Conservation (phyloP, 2,797 vertebrate genomes). For the Xerus rutilus region DNA sequence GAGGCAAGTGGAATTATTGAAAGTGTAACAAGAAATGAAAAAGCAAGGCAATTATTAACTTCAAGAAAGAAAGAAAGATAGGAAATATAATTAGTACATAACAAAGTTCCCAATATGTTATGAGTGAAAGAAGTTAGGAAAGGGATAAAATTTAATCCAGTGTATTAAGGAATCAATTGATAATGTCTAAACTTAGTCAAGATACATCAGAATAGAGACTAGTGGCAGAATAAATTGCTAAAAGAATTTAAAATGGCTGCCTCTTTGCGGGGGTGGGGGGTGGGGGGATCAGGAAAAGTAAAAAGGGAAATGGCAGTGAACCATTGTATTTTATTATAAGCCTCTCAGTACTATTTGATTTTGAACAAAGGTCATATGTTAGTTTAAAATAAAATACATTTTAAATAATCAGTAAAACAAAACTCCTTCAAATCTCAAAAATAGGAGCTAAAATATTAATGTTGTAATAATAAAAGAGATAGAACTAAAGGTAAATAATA, state of each 20-base stretch:
- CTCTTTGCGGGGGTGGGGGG: neutral
- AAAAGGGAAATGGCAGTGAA: neutral
- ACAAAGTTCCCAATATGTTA: neutral
- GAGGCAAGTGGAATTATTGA: neutral
- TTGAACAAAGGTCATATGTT: neutral
- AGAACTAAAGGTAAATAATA: neutral
- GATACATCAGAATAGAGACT: neutral
- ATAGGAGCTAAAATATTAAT: neutral
- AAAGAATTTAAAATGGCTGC: neutral
- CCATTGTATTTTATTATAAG: neutral
- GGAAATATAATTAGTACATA: neutral
- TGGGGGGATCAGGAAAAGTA: neutral
- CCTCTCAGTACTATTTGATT: conserved; percentile 13
- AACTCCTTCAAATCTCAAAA: neutral
- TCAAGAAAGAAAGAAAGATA: neutral
- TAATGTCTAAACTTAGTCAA: conserved; percentile 5
- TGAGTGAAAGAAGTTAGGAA: neutral
- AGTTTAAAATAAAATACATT: neutral
- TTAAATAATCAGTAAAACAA: neutral
- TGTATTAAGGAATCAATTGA: neutral
- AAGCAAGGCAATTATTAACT: conserved; percentile 7
- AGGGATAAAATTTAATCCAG: neutral
- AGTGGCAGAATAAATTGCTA: neutral
- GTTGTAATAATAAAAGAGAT: neutral
- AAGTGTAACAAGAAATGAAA: conserved; percentile 41